phyloP scores from a whole-genome alignment of 1,140 invertebrate species.

The Cyclargus thomasi region DNA sequence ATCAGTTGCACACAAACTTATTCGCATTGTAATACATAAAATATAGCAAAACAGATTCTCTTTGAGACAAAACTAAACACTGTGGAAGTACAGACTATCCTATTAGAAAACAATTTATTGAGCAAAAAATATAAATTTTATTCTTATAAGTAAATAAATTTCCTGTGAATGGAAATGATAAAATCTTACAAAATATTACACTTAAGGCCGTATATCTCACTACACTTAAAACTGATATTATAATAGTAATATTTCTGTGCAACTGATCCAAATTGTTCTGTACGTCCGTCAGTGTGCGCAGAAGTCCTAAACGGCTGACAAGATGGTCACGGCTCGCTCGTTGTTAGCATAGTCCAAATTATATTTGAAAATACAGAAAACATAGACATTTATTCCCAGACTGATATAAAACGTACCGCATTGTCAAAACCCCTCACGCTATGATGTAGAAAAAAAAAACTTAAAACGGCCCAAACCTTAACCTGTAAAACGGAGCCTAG shows the following conservation, averaged over 20 bases:
- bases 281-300: slow-evolving; percentile 51
- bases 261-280: slow-evolving; percentile 18
- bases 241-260: slow-evolving; percentile 10
- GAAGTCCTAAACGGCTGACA: slow-evolving; percentile 64
- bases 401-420: slow-evolving; percentile 40
- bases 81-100: not conserved
- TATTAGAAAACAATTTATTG: not conserved
- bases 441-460: slow-evolving; percentile 18
- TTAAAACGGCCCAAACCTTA: slow-evolving; percentile 15
- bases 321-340: slow-evolving; percentile 56
- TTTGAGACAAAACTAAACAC: too few species aligned
- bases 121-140: not conserved
- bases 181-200: not conserved
- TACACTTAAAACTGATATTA: not conserved
- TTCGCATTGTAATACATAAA: not conserved
- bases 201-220: not conserved
- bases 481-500: slow-evolving; percentile 7
- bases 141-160: not conserved
- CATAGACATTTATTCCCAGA: slow-evolving; percentile 43
- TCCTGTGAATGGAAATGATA: not conserved
- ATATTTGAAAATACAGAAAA: slow-evolving; percentile 68
- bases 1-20: slow-evolving; percentile 28
- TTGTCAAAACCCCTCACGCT: slow-evolving; percentile 39
- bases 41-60: too few species aligned
- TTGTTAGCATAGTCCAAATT: slow-evolving; percentile 65